Evolutionary conservation across 1,140 invertebrate species (phyloP), one percentile per base, ranked within the genome.

Genomic region (Trachymyrmex cornetzi): DNA sequence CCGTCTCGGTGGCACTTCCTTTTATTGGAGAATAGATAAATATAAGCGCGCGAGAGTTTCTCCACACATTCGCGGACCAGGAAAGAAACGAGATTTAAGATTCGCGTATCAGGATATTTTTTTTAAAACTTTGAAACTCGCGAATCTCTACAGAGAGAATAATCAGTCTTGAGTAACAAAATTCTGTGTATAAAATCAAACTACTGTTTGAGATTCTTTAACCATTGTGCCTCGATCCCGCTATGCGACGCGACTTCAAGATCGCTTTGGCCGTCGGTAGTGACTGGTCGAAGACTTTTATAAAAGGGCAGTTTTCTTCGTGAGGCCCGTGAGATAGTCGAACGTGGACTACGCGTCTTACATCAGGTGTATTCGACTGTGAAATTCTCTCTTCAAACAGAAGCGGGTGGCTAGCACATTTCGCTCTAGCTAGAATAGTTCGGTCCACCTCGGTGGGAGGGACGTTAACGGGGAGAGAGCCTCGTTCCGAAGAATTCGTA

Each of bases 381-480:
- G 90, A 95, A 95, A 95, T 95, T 95, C 92, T 90, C 94, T 95
- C 94, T 94, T 95, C 94, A 95, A 94, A 94, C 94, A 94, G 92
- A 93, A 93, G 91, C 92, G 93, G 87, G 85, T 91, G 90, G 91
- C 92, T 91, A 90, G 92, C 91, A 90, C 93, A 92, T 93, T 92
- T 93, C 86, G 92, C 77, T n/a, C n/a, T n/a, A n/a, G n/a, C n/a
- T n/a, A n/a, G n/a, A n/a, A n/a, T n/a, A n/a, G 81, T 63, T 81
- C 22, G 87, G 84, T 77, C 86, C 89, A 67, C 48, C 59, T 72
- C 12, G 81, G 63, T n/a, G 34, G 6, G 75, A 30, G 57, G 48
- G n/a, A 38, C n/a, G 55, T 11, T 27, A 66, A 67, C 19, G 22
- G 53, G 80, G 44, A 44, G 79, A 50, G 64, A 66, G 61, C 9